Conservation (phyloP, 2,888 invertebrate species). For the Scaeva pyrastri region DNA sequence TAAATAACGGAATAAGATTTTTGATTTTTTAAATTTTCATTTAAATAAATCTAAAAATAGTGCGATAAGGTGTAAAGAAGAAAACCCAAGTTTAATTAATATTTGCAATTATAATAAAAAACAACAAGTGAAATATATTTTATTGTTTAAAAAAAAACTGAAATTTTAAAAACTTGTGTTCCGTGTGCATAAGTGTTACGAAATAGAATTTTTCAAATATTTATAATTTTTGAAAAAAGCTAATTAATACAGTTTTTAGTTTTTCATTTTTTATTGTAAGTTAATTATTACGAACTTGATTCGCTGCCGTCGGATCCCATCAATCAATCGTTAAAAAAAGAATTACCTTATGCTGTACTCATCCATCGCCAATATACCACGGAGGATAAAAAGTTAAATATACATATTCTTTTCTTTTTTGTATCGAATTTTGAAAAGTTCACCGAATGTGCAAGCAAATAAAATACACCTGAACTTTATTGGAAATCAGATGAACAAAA, state of each 20-base stretch:
- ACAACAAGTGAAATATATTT: neutral
- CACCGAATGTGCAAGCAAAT: slow-evolving; percentile 61
- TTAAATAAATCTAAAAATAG: slow-evolving; percentile 32
- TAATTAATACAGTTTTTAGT: slow-evolving; percentile 22
- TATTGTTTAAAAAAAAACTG: neutral
- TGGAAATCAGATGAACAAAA: slow-evolving; percentile 54
- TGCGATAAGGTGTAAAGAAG: neutral
- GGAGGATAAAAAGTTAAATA: slow-evolving; percentile 16
- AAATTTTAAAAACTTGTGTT: slow-evolving; percentile 55
- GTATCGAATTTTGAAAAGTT: slow-evolving; percentile 49
- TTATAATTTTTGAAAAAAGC: slow-evolving; percentile 24
- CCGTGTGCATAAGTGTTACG: slow-evolving; percentile 75
- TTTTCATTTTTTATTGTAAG: slow-evolving; percentile 46
- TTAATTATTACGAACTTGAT: slow-evolving; percentile 64
- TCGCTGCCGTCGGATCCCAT: slow-evolving; percentile 33
- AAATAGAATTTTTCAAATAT: slow-evolving; percentile 63
- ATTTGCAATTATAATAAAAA: neutral
- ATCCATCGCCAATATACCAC: slow-evolving; percentile 37
- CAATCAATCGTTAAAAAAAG: slow-evolving; percentile 12
- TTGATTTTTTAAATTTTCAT: slow-evolving; percentile 29
- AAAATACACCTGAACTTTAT: slow-evolving; percentile 71
- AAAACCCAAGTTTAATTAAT: neutral
- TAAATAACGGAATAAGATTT: slow-evolving; percentile 35
- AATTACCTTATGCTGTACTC: slow-evolving; percentile 66
- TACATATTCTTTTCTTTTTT: neutral